Base-by-base conservation (phyloP, 92 coral and sea anemone species). In the Parazoanthus atlanticus region DNA sequence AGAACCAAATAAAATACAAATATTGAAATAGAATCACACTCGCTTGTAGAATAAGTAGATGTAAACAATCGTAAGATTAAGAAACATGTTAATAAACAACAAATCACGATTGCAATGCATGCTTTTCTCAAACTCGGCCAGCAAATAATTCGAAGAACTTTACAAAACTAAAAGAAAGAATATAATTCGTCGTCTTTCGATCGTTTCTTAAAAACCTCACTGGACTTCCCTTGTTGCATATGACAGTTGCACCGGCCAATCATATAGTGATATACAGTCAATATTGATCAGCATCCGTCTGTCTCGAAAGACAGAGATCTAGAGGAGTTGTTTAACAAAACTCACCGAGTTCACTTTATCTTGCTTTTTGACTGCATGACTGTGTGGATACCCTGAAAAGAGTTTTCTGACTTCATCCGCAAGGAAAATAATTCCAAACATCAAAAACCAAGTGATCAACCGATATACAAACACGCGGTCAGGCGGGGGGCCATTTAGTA, bases 361-460 rank as follows among this genome's bases (percentile, higher is more conserved):
- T 41, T 84, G 78, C 49, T 52, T 43, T 69, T 41, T 47, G 78
- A 43, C 54, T 6, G 21, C 78, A 43, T 43, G 66, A 84, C 40
- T 29, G 78, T 43, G 13, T 47, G 76, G 33, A 41, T 38, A 43
- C 26, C 86, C 86, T 26, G 52, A 67, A 28, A 70, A 83, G 40
- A 83, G 67, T 41, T 83, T 52, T 21, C 32, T 83, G 64, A 69
- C 34, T 30, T 84, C 78, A 28, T 70, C 31, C 78, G 61, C 87
- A 40, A 84, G 46, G 36, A 69, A 71, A 84, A 70, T 43, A 72
- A 70, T 8, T 23, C 87, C 78, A 43, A 84, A 84, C 87, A 84
- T 84, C 38, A 41, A 84, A 70, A 8, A 46, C 30, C 61, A 70
- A 84, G 15, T 26, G 78, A 84, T 40, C 77, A 84, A 74, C 43